Percentiles rank a stretch among this genome's conserved stretches.
These are phyloP conservation scores for Diplodus sargus DNA, from an alignment of 2,797 vertebrate genomes.

Conservation along the genomic window DNA sequence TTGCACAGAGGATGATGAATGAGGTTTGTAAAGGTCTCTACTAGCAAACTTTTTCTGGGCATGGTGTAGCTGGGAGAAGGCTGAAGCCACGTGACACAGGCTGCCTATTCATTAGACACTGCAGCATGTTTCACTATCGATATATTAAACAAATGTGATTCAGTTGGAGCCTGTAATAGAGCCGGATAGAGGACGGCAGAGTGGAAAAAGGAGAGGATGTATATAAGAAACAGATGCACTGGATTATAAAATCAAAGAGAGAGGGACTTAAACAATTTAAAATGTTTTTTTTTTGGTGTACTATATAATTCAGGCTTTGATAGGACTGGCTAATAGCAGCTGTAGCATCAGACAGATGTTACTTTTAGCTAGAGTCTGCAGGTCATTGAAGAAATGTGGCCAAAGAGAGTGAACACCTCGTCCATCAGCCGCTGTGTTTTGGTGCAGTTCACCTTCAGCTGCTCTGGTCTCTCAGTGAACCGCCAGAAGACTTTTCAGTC, in stretches of 20 bases:
- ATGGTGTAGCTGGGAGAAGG: slow-evolving; percentile 19
- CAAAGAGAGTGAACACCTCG: neutral
- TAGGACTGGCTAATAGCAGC: neutral
- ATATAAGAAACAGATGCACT: neutral
- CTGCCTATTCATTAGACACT: slow-evolving; percentile 44
- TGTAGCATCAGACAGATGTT: slow-evolving; percentile 1
- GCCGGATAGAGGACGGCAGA: neutral
- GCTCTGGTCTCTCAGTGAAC: slow-evolving; percentile 13
- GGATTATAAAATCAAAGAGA: neutral
- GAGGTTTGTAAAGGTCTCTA: slow-evolving; percentile 47
- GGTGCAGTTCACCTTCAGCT: slow-evolving; percentile 26
- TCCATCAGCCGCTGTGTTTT: slow-evolving; percentile 11
- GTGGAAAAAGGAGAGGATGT: neutral
- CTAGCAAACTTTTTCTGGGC: slow-evolving; percentile 39
- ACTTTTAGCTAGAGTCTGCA: slow-evolving; percentile 15
- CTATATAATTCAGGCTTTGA: neutral
- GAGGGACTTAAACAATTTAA: neutral
- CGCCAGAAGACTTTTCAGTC: neutral
- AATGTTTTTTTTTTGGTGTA: slow-evolving; percentile 1
- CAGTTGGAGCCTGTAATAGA: slow-evolving; percentile 24
- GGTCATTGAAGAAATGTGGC: slow-evolving; percentile 8
- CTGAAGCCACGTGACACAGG: slow-evolving; percentile 22
- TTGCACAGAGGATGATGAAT: slow-evolving; percentile 59
- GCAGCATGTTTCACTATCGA: slow-evolving; percentile 36
- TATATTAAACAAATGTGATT: slow-evolving; percentile 51